Percentiles rank a stretch among this genome's conserved stretches.
Conservation (phyloP, 2,888 invertebrate genomes). For the Acrocyrtus sp. region DNA sequence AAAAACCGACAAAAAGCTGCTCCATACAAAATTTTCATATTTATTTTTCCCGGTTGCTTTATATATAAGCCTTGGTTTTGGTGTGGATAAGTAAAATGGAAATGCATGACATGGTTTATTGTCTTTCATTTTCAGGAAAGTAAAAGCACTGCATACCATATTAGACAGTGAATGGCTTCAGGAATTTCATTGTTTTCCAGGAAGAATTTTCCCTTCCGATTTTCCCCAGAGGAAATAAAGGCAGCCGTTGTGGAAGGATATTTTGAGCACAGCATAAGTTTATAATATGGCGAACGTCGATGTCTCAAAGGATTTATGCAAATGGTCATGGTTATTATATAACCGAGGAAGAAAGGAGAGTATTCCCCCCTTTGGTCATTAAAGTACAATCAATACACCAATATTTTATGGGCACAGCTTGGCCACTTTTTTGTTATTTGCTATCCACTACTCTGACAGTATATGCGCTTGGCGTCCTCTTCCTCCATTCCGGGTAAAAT, state of each 20-base stretch:
- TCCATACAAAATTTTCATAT: too few relatives aligned
- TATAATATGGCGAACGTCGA: too few relatives aligned
- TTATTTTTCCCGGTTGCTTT: neutral
- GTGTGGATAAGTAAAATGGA: constrained; percentile 34
- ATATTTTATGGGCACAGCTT: constrained; percentile 54
- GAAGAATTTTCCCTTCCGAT: constrained; percentile 24
- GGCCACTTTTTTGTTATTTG: constrained; percentile 44
- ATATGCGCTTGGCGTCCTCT: neutral
- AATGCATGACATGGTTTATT: constrained; percentile 49
- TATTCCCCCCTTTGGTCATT: constrained; percentile 44
- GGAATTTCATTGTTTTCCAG: constrained; percentile 47
- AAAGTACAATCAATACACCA: constrained; percentile 52
- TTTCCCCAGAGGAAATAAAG: too few relatives aligned
- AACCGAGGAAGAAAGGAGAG: too few relatives aligned
- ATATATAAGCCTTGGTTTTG: neutral
- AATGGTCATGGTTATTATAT: constrained; percentile 39
- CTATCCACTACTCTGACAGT: neutral
- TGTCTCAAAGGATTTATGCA: constrained; percentile 45
- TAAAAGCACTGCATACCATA: too few relatives aligned
- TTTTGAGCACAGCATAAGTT: too few relatives aligned
- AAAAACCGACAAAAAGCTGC: too few relatives aligned
- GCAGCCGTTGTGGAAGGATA: too few relatives aligned
- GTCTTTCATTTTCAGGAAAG: constrained; percentile 19
- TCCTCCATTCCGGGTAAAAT: too few relatives aligned
- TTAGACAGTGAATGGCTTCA: constrained; percentile 25